Evolutionary conservation across 2,888 invertebrate species (phyloP), one percentile per base, ranked within the genome.

Genomic region (Timema cristinae): DNA sequence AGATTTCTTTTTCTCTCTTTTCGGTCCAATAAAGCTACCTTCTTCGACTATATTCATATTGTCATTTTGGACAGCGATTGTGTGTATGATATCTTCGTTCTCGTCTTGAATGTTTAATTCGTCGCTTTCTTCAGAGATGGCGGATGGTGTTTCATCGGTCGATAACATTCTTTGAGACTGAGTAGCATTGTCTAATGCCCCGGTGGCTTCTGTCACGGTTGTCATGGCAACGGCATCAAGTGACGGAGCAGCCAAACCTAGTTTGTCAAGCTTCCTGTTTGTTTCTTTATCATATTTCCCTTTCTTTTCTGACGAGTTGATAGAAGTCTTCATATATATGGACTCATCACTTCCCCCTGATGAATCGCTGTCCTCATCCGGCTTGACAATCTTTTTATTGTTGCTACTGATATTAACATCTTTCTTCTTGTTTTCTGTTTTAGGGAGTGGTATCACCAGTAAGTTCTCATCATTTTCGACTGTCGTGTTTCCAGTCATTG

Each of bases 271-370:
- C 51, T 71, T 71, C 50, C 51, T 71, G 11, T 32, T 71, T 56
- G 7, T 49, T 32, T 71, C 71, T 71, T 71, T 71, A 47, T 70
- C 70, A 61, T 59, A 71, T n/a, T 71, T 71, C 56, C 67, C 66
- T 61, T 67, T 59, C n/a, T 71, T 71, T 9, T 71, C 71, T 13
- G 61, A 50, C 32, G 32, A 32, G 32, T 4, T 32, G 32, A 32
- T 32, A 32, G 32, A 32, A 32, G 32, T 32, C 32, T 32, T 32
- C 32, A 32, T 32, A 32, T 32, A 32, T 32, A 32, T 32, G 2
- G 32, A 4, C 32, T 32, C 32, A 32, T 32, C 32, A 32, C 32
- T 32, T 32, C 32, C 63, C 11, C 11, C 63, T 47, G 47, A 4
- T 9, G 15, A 63, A 63, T n/a, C 13, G 10, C 7, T 0, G 32